Conservation (phyloP, 2,113 vertebrate genomes). For the Smithornis capensis region DNA sequence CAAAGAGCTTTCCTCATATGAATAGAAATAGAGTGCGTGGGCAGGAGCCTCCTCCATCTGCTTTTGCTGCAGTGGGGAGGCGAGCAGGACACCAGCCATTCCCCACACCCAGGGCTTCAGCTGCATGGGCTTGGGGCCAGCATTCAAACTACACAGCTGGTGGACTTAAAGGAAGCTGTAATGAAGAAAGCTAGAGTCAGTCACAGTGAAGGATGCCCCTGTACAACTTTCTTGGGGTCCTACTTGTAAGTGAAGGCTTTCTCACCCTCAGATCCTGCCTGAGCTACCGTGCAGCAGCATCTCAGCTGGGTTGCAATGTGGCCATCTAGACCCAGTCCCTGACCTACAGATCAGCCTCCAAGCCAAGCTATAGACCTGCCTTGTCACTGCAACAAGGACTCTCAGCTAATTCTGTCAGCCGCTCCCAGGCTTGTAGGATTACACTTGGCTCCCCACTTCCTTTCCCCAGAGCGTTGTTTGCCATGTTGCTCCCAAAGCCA, state of each 20-base stretch:
- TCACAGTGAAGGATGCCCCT: neutral
- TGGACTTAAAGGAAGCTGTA: neutral
- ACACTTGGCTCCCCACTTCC: neutral
- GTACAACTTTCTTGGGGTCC: neutral
- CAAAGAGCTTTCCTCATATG: neutral
- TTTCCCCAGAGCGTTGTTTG: rapidly evolving
- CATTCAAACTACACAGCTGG: neutral
- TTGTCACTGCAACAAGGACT: neutral
- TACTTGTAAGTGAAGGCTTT: neutral
- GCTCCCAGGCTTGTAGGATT: neutral
- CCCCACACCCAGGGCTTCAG: neutral
- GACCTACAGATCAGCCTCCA: rapidly evolving
- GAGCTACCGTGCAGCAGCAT: rapidly evolving
- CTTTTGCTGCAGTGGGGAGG: neutral
- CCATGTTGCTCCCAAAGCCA: neutral
- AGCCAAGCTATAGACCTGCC: neutral
- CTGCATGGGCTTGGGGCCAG: neutral
- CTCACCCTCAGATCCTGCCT: neutral
- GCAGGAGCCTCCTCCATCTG: neutral
- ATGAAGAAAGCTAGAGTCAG: neutral
- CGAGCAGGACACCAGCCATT: neutral
- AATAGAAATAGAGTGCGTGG: neutral
- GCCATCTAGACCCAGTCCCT: neutral
- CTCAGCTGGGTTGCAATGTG: rapidly evolving
- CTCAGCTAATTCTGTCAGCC: neutral